phyloP scores from a whole-genome alignment of 2,113 vertebrate species.

The Mus musculus region DNA sequence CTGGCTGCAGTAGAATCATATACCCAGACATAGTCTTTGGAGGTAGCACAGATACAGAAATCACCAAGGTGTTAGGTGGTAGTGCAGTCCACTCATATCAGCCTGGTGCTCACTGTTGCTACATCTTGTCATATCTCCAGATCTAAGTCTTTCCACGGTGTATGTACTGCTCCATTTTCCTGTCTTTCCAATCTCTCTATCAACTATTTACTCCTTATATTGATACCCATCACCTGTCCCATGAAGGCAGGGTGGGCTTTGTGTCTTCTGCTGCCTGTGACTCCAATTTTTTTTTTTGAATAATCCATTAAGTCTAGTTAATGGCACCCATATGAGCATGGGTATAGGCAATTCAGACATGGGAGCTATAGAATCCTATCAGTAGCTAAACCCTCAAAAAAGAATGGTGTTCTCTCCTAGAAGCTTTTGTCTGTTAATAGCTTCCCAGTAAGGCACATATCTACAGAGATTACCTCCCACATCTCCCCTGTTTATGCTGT shows the following conservation, averaged over 20 bases:
- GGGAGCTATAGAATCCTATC: neutral
- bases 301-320: neutral
- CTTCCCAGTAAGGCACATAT: neutral
- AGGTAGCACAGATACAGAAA: neutral
- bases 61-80: neutral
- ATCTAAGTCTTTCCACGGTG: neutral
- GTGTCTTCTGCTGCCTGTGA: neutral
- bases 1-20: neutral
- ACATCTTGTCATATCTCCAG: neutral
- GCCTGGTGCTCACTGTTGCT: neutral
- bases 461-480: neutral
- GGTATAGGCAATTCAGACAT: too few relatives aligned
- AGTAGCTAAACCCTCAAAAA: neutral
- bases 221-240: neutral
- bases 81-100: neutral
- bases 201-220: neutral
- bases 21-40: neutral
- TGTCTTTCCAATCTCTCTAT: neutral
- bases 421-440: neutral
- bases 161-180: neutral
- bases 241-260: neutral
- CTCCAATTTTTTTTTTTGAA: neutral
- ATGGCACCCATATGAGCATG: too few relatives aligned
- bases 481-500: neutral
- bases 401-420: neutral